Evolutionary conservation across 2,888 invertebrate species (phyloP).

Genomic region (Cyclophora punctaria): DNA sequence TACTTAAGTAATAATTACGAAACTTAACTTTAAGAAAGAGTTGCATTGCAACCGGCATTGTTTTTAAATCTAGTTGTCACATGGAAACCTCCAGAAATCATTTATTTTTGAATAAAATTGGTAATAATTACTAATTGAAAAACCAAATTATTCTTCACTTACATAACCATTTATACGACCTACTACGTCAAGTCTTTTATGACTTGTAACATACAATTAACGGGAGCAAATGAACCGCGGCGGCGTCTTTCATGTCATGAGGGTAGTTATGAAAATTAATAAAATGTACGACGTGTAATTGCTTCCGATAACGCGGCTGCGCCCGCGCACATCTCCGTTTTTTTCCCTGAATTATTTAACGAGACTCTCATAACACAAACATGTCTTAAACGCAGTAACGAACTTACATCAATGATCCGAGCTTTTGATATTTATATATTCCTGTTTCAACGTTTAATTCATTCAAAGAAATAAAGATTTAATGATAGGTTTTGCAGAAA

Average conservation of each 20-base stretch:
- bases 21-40: no score
- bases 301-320: slow-evolving; percentile 67
- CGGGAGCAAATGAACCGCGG: slow-evolving; percentile 47
- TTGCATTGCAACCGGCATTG: no score
- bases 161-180: no score
- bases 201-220: slow-evolving; percentile 25
- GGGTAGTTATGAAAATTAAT: slow-evolving; percentile 74
- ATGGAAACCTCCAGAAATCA: no score
- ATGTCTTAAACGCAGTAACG: slow-evolving; percentile 24
- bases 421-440: slow-evolving; percentile 5
- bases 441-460: no score
- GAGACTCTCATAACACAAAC: slow-evolving; percentile 42
- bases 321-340: slow-evolving; percentile 31
- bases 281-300: slow-evolving; percentile 69
- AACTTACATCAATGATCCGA: slow-evolving; percentile 20
- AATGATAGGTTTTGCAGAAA: no score
- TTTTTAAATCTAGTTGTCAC: no score
- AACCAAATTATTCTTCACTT: neutral
- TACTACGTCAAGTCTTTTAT: slow-evolving; percentile 8
- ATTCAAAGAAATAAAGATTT: no score
- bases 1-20: no score
- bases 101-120: no score
- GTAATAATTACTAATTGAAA: neutral
- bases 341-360: slow-evolving; percentile 33
- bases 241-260: slow-evolving; percentile 59